A percentile compares a stretch with the other conserved stretches of the same genome.
Evolutionary conservation across 2,888 invertebrate genomes (phyloP).

Genomic region (Pandemis cinnamomeana): DNA sequence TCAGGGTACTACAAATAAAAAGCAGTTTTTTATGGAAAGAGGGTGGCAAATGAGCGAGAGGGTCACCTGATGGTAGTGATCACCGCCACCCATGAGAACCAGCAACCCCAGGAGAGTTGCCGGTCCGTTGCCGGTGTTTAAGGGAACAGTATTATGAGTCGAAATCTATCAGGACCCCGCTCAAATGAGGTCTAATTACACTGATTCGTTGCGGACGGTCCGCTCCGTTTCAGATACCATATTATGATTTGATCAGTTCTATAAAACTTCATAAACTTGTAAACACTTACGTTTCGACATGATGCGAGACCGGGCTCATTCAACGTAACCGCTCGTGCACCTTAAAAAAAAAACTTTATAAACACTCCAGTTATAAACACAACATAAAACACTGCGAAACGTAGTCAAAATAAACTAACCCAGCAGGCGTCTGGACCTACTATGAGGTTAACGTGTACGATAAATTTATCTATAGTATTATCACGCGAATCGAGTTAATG

Average conservation of each 20-base stretch:
- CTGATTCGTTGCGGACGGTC: no score
- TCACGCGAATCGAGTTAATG: slow-evolving; percentile 31
- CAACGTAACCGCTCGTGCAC: slow-evolving; percentile 48
- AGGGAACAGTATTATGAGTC: no score
- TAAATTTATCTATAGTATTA: slow-evolving; percentile 32
- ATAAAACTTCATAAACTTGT: neutral
- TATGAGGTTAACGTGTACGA: slow-evolving; percentile 27
- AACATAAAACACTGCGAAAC: slow-evolving; percentile 18
- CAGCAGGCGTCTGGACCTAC: slow-evolving; percentile 20
- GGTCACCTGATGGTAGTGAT: no score
- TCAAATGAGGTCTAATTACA: no score
- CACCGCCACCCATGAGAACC: no score
- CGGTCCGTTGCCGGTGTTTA: no score
- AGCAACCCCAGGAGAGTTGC: no score
- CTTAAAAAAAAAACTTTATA: slow-evolving; percentile 48
- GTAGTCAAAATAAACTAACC: slow-evolving; percentile 30
- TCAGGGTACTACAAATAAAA: no score
- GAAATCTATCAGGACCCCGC: no score
- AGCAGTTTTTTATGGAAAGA: no score
- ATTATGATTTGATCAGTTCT: neutral
- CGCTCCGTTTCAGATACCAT: no score
- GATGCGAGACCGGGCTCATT: slow-evolving; percentile 44
- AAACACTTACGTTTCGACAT: slow-evolving; percentile 61
- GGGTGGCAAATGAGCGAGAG: no score
- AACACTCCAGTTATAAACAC: slow-evolving; percentile 36